Conservation (phyloP, 2,797 vertebrate species). For the Borostomias antarcticus region DNA sequence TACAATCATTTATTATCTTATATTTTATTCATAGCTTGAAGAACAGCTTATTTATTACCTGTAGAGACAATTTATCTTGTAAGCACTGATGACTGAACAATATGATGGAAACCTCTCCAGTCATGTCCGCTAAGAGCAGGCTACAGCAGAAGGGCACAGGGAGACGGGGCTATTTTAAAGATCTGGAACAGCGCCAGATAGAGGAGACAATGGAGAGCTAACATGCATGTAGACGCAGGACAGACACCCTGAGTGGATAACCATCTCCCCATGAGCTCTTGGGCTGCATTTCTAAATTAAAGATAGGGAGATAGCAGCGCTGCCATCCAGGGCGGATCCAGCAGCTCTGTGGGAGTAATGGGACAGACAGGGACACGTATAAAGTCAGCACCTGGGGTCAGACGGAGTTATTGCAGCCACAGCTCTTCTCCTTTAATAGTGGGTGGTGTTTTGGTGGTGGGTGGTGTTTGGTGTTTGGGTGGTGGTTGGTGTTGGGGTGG, state of each 20-base stretch:
- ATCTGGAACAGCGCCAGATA: slow-evolving; percentile 42
- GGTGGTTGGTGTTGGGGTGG: slow-evolving; percentile 26
- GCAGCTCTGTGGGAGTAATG: slow-evolving; percentile 53
- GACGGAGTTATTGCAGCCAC: slow-evolving; percentile 63
- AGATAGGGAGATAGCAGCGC: slow-evolving; percentile 73
- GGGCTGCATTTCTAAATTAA: slow-evolving; percentile 80
- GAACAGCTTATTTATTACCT: slow-evolving; percentile 32
- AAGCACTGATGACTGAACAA: slow-evolving; percentile 35
- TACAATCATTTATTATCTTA: too few species aligned
- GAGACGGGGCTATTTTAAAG: slow-evolving; percentile 57
- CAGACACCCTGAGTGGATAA: slow-evolving; percentile 66
- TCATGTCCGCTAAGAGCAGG: slow-evolving; percentile 35
- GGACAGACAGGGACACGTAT: slow-evolving; percentile 57
- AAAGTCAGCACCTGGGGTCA: slow-evolving; percentile 59
- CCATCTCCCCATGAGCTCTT: slow-evolving; percentile 66
- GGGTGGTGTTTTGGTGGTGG: too few species aligned
- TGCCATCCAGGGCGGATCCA: slow-evolving; percentile 42
- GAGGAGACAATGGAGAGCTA: slow-evolving; percentile 54
- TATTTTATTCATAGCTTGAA: slow-evolving; percentile 9
- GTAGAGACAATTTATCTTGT: slow-evolving; percentile 35
- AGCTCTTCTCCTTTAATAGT: slow-evolving; percentile 37
- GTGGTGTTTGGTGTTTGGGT: too few species aligned
- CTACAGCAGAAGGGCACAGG: slow-evolving; percentile 49
- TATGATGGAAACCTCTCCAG: slow-evolving; percentile 50
- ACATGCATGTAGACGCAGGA: slow-evolving; percentile 67